These are phyloP conservation scores for Tachypleus tridentatus DNA, from an alignment of 1,140 invertebrate species.

Conservation along the genomic window DNA sequence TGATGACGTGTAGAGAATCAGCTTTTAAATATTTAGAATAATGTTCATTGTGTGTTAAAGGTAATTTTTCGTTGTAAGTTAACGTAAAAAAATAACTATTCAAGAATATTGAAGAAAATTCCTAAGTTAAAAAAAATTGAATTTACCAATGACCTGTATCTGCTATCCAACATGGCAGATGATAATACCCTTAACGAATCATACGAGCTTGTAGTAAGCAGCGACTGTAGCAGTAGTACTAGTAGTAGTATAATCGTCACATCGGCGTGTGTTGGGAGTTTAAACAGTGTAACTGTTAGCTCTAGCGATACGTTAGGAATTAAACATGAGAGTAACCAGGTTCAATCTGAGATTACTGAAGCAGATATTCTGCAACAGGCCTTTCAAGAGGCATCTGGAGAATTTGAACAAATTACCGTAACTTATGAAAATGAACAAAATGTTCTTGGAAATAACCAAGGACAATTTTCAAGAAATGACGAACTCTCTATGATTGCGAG, in stretches of 20 bases:
- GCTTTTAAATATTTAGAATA: too few relatives aligned
- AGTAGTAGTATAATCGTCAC: too few relatives aligned
- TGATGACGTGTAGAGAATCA: too few relatives aligned
- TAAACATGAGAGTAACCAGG: too few relatives aligned
- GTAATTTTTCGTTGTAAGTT: too few relatives aligned
- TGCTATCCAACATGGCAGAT: conserved; percentile 11
- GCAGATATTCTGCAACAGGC: conserved; percentile 36
- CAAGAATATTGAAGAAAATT: too few relatives aligned
- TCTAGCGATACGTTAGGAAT: neutral
- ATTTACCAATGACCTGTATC: too few relatives aligned
- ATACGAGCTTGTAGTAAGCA: neutral
- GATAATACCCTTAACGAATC: conserved; percentile 9
- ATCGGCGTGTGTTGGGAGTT: too few relatives aligned
- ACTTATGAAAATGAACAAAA: conserved; percentile 18
- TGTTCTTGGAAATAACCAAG: conserved; percentile 16
- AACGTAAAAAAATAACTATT: too few relatives aligned
- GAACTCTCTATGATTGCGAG: too few relatives aligned
- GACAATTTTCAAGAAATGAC: conserved; percentile 9
- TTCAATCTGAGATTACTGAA: neutral
- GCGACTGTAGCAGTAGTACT: neutral
- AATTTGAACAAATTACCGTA: conserved; percentile 13
- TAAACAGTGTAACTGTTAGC: neutral
- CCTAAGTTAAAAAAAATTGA: too few relatives aligned
- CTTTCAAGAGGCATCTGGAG: conserved; percentile 30
- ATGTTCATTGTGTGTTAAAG: too few relatives aligned